A percentile compares a stretch with the other conserved stretches of the same genome.
These are phyloP conservation scores for Corticium candelabrum DNA, from an alignment of 37 sponge, comb jelly and placozoan species.

Conservation along the genomic window DNA sequence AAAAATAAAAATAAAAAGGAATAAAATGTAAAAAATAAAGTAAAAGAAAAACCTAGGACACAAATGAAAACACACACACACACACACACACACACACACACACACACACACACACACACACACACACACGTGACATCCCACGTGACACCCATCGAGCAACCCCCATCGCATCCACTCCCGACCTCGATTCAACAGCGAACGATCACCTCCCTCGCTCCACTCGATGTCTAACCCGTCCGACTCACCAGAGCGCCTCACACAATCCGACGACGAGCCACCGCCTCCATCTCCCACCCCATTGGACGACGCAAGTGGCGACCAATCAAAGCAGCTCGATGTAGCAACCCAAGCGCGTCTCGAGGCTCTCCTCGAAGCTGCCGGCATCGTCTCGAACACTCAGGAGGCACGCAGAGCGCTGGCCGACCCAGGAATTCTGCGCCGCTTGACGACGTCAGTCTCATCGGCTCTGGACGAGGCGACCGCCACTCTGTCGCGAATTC, in stretches of 20 bases:
- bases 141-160: too few relatives aligned
- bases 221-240: too few relatives aligned
- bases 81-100: too few relatives aligned
- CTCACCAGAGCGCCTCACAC: too few relatives aligned
- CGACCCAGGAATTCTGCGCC: constrained; percentile 74
- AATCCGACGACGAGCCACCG: neutral
- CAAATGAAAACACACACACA: neutral
- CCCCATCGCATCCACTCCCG: too few relatives aligned
- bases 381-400: constrained; percentile 49
- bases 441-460: constrained; percentile 68
- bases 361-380: constrained; percentile 62
- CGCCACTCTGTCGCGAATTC: constrained; percentile 56
- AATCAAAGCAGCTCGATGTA: constrained; percentile 17
- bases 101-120: too few relatives aligned
- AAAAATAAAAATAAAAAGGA: too few relatives aligned
- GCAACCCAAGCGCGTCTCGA: constrained; percentile 58
- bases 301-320: neutral
- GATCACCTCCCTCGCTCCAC: too few relatives aligned
- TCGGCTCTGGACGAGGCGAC: constrained; percentile 73
- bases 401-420: constrained; percentile 56
- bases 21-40: too few relatives aligned
- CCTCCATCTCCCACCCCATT: neutral
- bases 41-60: too few relatives aligned
- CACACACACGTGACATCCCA: too few relatives aligned
- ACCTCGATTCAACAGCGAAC: too few relatives aligned